Conservation (phyloP, 2,888 invertebrate genomes). For the Chloroclystis v-ata region DNA sequence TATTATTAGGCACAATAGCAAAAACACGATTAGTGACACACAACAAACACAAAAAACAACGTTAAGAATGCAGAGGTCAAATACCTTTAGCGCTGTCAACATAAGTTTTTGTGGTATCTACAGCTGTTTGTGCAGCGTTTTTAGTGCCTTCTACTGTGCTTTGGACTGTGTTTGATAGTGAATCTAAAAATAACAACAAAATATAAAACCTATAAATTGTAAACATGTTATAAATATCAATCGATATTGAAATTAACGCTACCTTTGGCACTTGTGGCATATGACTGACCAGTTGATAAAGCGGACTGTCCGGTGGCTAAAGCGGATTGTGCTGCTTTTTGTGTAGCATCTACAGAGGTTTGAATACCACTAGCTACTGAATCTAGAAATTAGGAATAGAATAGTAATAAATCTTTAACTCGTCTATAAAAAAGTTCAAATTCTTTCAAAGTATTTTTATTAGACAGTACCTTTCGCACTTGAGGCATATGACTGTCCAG, state of each 20-base stretch:
- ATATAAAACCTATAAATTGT: neutral
- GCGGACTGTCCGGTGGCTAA: constrained; percentile 44
- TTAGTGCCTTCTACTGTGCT: constrained; percentile 51
- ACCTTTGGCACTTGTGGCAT: constrained; percentile 32
- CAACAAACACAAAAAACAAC: constrained; percentile 15
- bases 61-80: constrained; percentile 15
- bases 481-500: constrained; percentile 42
- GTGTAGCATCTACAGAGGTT: constrained; percentile 46
- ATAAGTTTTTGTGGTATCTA: constrained; percentile 50
- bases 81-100: constrained; percentile 58
- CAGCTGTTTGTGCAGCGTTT: constrained; percentile 49
- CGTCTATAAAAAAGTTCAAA: too few species aligned
- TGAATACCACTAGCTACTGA: constrained; percentile 44
- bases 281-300: constrained; percentile 44
- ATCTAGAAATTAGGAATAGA: constrained; percentile 43
- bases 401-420: too few species aligned
- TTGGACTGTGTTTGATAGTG: constrained; percentile 43
- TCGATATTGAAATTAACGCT: too few species aligned
- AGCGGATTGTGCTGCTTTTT: constrained; percentile 48
- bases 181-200: constrained; percentile 33
- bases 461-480: constrained; percentile 8
- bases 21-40: constrained; percentile 31
- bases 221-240: too few species aligned
- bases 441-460: neutral
- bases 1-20: constrained; percentile 34